These are phyloP conservation scores for Nasonovia ribisnigri DNA, from an alignment of 2,888 invertebrate genomes.

Conservation along the genomic window DNA sequence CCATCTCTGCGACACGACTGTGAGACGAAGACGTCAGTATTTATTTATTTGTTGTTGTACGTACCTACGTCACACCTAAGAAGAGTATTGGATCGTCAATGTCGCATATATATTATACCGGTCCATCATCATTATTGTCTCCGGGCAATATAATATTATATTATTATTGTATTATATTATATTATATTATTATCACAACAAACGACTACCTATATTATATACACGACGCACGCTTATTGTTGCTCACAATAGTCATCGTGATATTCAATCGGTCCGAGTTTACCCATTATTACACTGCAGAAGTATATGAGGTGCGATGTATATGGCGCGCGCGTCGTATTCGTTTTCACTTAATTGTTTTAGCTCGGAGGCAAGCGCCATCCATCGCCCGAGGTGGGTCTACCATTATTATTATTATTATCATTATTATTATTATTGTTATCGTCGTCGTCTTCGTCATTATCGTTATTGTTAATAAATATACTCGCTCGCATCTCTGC, in stretches of 20 bases:
- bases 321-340: not conserved
- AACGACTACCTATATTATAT: not conserved
- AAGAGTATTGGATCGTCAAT: not conserved
- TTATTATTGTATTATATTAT: not conserved
- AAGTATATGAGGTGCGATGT: not conserved
- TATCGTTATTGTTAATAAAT: not conserved
- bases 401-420: not conserved
- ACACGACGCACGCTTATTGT: not conserved
- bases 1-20: not conserved
- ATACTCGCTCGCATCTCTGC: not conserved
- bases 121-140: not conserved
- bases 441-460: not conserved
- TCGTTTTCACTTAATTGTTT: slow-evolving; percentile 57
- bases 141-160: not conserved
- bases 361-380: slow-evolving; percentile 41
- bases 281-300: not conserved
- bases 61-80: not conserved
- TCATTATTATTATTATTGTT: not conserved
- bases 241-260: not conserved
- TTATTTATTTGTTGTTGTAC: not conserved
- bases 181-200: not conserved
- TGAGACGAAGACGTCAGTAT: not conserved
- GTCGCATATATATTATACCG: not conserved
- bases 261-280: not conserved
- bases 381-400: slow-evolving; percentile 23